Evolutionary conservation across 2,888 invertebrate genomes (phyloP).

Genomic region (Cantharis rufa): DNA sequence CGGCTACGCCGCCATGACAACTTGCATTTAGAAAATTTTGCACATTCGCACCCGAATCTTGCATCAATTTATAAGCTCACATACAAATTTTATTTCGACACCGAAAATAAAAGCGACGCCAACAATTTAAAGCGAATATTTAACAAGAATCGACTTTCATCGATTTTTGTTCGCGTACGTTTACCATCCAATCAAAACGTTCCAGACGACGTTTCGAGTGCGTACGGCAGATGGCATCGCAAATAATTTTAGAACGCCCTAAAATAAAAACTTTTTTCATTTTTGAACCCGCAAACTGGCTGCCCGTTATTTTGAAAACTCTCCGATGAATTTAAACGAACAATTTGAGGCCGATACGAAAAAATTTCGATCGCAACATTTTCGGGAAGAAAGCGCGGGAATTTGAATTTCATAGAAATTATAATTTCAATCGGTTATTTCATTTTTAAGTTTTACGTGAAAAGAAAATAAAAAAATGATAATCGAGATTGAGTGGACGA

Average conservation of each 20-base stretch:
- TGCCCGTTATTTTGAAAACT: neutral
- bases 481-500: neutral
- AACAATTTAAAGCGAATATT: conserved; percentile 23
- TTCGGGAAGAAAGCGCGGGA: neutral
- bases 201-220: neutral
- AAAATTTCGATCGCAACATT: neutral
- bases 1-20: conserved; percentile 69
- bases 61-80: conserved; percentile 33
- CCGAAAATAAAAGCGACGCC: conserved; percentile 3
- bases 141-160: conserved; percentile 25
- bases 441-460: neutral
- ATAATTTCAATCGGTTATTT: neutral
- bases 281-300: neutral
- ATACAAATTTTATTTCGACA: neutral
- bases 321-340: neutral
- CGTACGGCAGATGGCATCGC: conserved; percentile 28
- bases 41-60: conserved; percentile 45
- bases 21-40: conserved; percentile 56
- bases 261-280: conserved; percentile 12
- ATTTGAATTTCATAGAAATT: neutral
- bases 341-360: neutral
- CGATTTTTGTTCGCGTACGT: conserved; percentile 30
- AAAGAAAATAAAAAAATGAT: neutral
- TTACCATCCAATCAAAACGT: conserved; percentile 39
- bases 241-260: neutral